phyloP scores from a whole-genome alignment of 2,797 vertebrate genomes.

The Danio choprae region DNA sequence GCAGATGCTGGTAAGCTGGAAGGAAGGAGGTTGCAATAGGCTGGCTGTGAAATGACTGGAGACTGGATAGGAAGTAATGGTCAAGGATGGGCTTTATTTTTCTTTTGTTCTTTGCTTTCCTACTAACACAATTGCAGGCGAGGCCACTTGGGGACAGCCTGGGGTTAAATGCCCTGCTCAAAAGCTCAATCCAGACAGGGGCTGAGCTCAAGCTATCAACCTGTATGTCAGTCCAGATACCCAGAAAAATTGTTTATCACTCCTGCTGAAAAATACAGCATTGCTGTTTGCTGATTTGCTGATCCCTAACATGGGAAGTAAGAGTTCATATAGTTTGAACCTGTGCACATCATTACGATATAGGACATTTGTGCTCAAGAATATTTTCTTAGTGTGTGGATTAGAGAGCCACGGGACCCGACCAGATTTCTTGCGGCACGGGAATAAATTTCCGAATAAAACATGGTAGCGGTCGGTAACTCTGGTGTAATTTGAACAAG shows the following conservation, averaged over 20 bases:
- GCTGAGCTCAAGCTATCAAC: constrained; percentile 8
- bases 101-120: constrained; percentile 12
- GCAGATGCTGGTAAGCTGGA: not conserved
- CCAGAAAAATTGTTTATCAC: not conserved
- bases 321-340: too few relatives aligned
- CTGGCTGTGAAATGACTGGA: constrained; percentile 13
- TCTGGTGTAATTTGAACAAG: too few relatives aligned
- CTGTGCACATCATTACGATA: too few relatives aligned
- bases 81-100: constrained; percentile 29
- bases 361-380: too few relatives aligned
- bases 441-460: too few relatives aligned
- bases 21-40: constrained; percentile 7
- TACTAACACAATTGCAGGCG: not conserved
- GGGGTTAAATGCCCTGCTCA: constrained; percentile 31
- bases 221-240: not conserved
- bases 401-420: too few relatives aligned
- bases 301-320: too few relatives aligned
- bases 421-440: too few relatives aligned
- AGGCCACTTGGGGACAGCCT: constrained; percentile 23
- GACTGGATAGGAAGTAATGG: not conserved
- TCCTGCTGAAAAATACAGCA: not conserved
- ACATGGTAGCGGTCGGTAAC: too few relatives aligned
- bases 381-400: too few relatives aligned
- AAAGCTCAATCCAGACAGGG: constrained; percentile 14
- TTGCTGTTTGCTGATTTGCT: too few relatives aligned